Percentiles rank a stretch among this genome's conserved stretches.
Evolutionary conservation across 2,888 invertebrate genomes (phyloP).

Genomic region (Drosophila buzzatii): DNA sequence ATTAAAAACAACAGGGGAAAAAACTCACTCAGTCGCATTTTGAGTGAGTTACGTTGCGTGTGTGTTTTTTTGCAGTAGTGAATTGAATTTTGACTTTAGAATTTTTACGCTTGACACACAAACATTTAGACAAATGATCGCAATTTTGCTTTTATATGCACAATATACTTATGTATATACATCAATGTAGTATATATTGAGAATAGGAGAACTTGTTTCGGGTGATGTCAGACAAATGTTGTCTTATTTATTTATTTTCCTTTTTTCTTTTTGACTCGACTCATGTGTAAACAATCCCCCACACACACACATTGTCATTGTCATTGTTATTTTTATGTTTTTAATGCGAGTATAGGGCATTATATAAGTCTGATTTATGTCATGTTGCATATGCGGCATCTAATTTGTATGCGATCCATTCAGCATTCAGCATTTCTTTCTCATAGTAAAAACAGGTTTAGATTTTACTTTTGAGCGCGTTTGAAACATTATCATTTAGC

Average conservation of each 20-base stretch:
- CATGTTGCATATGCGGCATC: constrained; percentile 14
- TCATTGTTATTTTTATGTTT: constrained; percentile 24
- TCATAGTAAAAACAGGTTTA: constrained; percentile 20
- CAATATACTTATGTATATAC: constrained; percentile 11
- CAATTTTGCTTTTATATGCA: constrained; percentile 26
- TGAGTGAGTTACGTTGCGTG: constrained; percentile 45
- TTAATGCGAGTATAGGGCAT: constrained; percentile 9
- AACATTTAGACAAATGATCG: constrained; percentile 31
- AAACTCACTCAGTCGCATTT: constrained; percentile 25
- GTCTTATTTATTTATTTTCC: constrained; percentile 34
- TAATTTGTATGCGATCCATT: constrained; percentile 30
- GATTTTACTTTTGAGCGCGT: not conserved
- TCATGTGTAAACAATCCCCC: constrained; percentile 8
- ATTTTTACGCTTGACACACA: constrained; percentile 58
- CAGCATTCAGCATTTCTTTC: constrained; percentile 4
- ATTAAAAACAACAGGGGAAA: not conserved
- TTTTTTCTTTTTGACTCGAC: constrained; percentile 25
- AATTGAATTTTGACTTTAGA: constrained; percentile 44
- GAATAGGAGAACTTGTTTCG: constrained; percentile 54
- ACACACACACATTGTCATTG: constrained; percentile 8
- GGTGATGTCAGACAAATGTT: constrained; percentile 70
- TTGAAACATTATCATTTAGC: not conserved
- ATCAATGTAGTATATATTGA: constrained; percentile 1
- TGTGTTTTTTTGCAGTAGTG: constrained; percentile 30
- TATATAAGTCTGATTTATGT: constrained; percentile 45